Conservation (phyloP, 2,113 vertebrate genomes). For the Tetrax tetrax region DNA sequence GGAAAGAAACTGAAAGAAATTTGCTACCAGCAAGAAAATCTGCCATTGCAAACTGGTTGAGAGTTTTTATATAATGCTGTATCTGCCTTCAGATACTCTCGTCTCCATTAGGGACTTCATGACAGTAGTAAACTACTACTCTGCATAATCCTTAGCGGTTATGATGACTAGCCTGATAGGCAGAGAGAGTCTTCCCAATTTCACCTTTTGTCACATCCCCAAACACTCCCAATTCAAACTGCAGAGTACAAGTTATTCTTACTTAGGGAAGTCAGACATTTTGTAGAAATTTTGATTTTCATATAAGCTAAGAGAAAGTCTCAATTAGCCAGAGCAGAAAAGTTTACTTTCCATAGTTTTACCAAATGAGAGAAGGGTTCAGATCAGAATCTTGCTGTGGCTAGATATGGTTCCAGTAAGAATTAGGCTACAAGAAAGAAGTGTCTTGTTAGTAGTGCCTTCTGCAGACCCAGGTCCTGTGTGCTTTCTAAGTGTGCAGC, state of each 20-base stretch:
- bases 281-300: background rate
- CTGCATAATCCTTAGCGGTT: background rate
- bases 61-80: background rate
- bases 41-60: background rate
- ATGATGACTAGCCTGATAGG: background rate
- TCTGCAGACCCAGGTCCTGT: accelerated
- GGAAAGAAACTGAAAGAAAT: background rate
- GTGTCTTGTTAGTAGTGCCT: background rate
- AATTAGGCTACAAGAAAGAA: background rate
- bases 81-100: background rate
- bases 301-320: background rate
- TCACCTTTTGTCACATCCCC: background rate
- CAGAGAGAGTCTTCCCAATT: background rate
- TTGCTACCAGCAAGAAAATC: background rate
- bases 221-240: background rate
- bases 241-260: background rate
- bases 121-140: background rate
- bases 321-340: background rate
- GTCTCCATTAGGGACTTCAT: background rate
- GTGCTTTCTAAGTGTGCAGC: background rate
- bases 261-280: background rate
- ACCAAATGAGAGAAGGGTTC: background rate
- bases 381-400: background rate
- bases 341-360: background rate
- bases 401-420: background rate